phyloP scores from a whole-genome alignment of 2,113 vertebrate species.

The Cyanoderma ruficeps region DNA sequence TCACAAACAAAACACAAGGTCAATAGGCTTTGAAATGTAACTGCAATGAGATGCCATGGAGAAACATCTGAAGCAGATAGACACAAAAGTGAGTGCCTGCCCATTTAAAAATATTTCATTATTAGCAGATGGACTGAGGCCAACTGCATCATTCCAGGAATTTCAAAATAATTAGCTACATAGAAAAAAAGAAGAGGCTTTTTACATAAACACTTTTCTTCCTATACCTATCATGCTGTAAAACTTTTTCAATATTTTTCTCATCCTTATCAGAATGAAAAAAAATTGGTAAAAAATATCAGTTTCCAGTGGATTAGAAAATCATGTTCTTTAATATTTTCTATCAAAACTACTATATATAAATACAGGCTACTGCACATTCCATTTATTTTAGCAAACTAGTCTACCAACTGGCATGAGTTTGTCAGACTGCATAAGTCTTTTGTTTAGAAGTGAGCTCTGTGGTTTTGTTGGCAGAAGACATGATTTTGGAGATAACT shows the following conservation, averaged over 20 bases:
- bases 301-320: background rate
- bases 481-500: background rate
- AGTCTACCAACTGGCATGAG: background rate
- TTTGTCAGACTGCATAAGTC: background rate
- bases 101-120: background rate
- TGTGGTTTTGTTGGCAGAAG: background rate
- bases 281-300: background rate
- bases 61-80: background rate
- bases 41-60: background rate
- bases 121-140: background rate
- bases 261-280: background rate
- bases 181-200: background rate
- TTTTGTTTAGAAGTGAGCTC: background rate
- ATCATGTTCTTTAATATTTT: background rate
- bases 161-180: background rate
- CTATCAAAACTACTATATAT: background rate
- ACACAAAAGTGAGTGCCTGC: background rate
- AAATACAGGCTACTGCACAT: background rate
- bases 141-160: background rate
- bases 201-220: background rate
- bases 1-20: background rate
- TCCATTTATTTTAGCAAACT: background rate
- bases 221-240: background rate
- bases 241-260: background rate
- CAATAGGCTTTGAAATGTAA: background rate